phyloP scores from a whole-genome alignment of 2,113 vertebrate species.

The Protobothrops mucrosquamatus region DNA sequence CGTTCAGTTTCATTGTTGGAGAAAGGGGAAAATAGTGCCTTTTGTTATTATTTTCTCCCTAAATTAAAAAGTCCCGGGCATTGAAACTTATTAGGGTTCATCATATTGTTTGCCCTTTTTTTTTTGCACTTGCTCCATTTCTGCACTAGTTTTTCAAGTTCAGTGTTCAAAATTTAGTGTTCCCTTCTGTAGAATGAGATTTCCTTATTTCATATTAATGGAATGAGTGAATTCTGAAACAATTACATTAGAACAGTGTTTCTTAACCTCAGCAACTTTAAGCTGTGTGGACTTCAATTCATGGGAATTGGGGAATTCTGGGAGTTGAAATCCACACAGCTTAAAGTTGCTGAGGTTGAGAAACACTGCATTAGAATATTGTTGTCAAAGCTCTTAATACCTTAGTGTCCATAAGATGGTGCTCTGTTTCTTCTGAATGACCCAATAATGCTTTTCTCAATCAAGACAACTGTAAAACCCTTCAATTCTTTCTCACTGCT shows the following conservation, averaged over 20 bases:
- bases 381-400: background rate
- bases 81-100: background rate
- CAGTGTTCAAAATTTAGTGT: background rate
- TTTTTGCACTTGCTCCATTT: too few relatives aligned
- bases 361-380: background rate
- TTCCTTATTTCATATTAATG: background rate
- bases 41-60: background rate
- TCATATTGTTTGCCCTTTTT: background rate
- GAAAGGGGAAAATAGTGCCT: background rate
- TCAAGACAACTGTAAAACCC: background rate
- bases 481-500: background rate
- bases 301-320: too few relatives aligned
- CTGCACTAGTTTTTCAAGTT: background rate
- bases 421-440: background rate
- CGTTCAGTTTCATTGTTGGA: background rate
- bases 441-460: background rate
- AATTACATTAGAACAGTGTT: background rate
- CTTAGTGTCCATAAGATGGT: constrained; percentile 11
- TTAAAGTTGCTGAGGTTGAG: background rate
- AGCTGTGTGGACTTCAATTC: background rate
- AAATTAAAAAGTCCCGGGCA: background rate
- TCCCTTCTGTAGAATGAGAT: background rate
- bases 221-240: background rate
- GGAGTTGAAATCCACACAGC: too few relatives aligned
- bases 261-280: background rate